Percentiles rank a stretch among this genome's conserved stretches.
Evolutionary conservation across 1,140 invertebrate species (phyloP).

Genomic region (Zaprionus tsacasi): DNA sequence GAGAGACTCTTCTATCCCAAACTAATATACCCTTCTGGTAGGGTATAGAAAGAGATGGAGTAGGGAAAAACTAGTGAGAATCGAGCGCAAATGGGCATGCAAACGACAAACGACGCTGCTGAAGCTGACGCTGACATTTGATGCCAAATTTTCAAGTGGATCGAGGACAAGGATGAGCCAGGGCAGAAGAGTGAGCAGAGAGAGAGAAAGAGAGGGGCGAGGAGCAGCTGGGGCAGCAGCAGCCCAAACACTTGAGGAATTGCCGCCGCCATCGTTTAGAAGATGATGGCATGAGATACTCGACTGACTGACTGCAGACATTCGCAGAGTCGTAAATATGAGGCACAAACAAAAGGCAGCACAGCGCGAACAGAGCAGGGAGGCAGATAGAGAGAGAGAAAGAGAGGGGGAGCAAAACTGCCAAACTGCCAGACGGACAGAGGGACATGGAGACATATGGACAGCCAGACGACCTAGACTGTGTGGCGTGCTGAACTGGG

Average conservation of each 20-base stretch:
- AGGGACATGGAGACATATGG: neutral
- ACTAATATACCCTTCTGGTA: neutral
- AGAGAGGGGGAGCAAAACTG: neutral
- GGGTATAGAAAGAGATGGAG: neutral
- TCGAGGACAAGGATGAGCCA: constrained; percentile 36
- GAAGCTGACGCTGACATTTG: constrained; percentile 79
- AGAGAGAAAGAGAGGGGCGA: constrained; percentile 35
- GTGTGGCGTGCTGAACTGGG: constrained; percentile 23
- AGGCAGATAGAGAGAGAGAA: neutral
- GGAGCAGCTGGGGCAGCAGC: constrained; percentile 42
- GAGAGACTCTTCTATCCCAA: neutral
- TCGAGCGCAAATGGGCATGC: constrained; percentile 68
- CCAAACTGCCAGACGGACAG: neutral
- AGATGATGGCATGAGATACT: constrained; percentile 80
- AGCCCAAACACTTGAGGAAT: constrained; percentile 81
- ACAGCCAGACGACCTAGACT: constrained; percentile 36
- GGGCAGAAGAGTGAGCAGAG: neutral
- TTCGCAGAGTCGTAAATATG: constrained; percentile 74
- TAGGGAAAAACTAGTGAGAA: constrained; percentile 64
- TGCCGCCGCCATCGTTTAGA: constrained; percentile 78
- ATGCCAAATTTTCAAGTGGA: constrained; percentile 82
- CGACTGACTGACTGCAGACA: constrained; percentile 36
- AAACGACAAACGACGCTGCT: constrained; percentile 70
- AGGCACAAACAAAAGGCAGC: constrained; percentile 68
- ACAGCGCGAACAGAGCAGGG: neutral